These are phyloP conservation scores for Chaetorhynchus papuensis DNA, from an alignment of 2,113 vertebrate species.

Conservation along the genomic window DNA sequence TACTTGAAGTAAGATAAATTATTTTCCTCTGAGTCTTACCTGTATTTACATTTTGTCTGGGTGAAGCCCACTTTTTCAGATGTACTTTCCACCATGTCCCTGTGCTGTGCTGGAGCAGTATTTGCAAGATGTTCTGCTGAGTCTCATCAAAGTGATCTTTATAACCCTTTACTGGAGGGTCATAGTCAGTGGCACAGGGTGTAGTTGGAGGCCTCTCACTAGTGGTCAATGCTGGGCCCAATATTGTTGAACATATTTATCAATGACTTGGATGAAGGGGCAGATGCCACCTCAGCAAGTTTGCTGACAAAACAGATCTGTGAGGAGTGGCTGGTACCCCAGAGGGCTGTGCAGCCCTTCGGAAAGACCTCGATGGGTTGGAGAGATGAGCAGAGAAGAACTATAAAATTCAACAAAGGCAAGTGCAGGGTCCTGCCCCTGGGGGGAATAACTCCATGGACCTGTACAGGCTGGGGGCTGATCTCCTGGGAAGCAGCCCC, in stretches of 20 bases:
- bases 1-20: background rate
- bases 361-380: accelerated
- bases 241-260: background rate
- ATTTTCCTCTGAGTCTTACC: background rate
- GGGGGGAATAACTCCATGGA: background rate
- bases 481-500: background rate
- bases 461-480: background rate
- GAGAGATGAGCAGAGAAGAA: background rate
- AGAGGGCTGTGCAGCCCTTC: background rate
- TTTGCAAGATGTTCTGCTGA: background rate
- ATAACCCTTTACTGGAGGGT: background rate
- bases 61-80: background rate
- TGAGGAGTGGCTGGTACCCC: background rate
- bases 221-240: background rate
- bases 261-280: background rate
- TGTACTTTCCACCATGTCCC: background rate
- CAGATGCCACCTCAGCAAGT: background rate
- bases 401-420: background rate
- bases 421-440: background rate
- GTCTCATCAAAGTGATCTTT: background rate
- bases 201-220: background rate
- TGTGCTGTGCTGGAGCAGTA: background rate
- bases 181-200: background rate
- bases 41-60: background rate
- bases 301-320: background rate